A percentile compares a stretch with the other conserved stretches of the same genome.
These are phyloP conservation scores for Aleiodes alternator DNA, from an alignment of 2,888 invertebrate genomes.

Conservation along the genomic window DNA sequence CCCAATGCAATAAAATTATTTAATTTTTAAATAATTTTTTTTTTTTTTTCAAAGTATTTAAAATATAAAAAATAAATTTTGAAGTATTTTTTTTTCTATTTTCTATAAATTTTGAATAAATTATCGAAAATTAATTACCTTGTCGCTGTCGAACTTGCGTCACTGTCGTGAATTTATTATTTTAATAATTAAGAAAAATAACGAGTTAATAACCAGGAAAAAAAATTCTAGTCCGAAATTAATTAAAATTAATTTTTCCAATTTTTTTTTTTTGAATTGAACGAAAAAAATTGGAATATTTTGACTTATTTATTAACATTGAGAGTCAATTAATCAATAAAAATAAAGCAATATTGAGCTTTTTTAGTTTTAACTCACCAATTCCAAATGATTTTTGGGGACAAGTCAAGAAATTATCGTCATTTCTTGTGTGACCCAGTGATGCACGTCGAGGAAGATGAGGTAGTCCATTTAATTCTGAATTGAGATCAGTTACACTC, in stretches of 20 bases:
- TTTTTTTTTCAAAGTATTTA: too few relatives aligned
- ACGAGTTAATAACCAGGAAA: background rate
- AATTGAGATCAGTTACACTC: slow-evolving; percentile 89
- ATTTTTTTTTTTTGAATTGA: background rate
- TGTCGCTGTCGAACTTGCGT: slow-evolving; percentile 68
- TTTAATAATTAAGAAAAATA: slow-evolving; percentile 22
- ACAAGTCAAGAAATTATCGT: slow-evolving; percentile 75
- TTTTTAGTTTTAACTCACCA: slow-evolving; percentile 78
- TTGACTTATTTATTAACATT: background rate
- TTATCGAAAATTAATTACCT: slow-evolving; percentile 58
- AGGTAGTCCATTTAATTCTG: slow-evolving; percentile 77
- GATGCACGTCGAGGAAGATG: slow-evolving; percentile 69
- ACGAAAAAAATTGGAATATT: background rate
- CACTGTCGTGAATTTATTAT: slow-evolving; percentile 62
- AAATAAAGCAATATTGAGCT: background rate
- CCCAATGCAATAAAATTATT: too few relatives aligned
- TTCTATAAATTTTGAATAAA: slow-evolving; percentile 47
- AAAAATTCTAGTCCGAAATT: background rate
- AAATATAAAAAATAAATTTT: too few relatives aligned
- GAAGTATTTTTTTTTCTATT: slow-evolving; percentile 5
- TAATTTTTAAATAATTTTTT: too few relatives aligned
- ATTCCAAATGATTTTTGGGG: slow-evolving; percentile 89
- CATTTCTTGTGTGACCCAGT: slow-evolving; percentile 68
- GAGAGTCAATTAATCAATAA: background rate
- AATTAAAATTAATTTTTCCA: background rate